Conservation (phyloP, 2,797 vertebrate genomes). For the Chaetophractus vellerosus region DNA sequence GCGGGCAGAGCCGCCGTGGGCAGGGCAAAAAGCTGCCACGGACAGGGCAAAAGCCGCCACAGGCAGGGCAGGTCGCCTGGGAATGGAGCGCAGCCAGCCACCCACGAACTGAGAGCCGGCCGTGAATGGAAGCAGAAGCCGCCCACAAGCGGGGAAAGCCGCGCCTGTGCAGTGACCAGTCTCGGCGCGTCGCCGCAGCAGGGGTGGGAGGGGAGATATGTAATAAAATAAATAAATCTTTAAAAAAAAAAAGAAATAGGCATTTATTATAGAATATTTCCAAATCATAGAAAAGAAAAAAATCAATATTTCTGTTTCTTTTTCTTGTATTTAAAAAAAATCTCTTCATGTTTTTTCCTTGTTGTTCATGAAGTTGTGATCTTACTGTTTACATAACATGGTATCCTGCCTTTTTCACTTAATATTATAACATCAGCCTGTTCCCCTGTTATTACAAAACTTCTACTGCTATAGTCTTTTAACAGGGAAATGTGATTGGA, state of each 20-base stretch:
- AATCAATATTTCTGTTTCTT: neutral
- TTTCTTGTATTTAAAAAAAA: neutral
- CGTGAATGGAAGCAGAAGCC: no score
- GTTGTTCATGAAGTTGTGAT: conserved; percentile 35
- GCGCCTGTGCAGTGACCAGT: no score
- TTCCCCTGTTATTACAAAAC: neutral
- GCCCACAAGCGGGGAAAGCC: no score
- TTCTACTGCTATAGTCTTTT: neutral
- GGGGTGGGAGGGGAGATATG: no score
- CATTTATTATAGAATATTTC: conserved; percentile 49
- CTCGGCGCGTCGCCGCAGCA: no score
- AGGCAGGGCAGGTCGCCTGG: no score
- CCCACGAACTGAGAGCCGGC: no score
- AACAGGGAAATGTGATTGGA: conserved; percentile 5
- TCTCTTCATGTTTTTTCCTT: conserved; percentile 10
- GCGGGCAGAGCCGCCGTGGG: no score
- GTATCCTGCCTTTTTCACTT: conserved; percentile 29
- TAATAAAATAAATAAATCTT: no score
- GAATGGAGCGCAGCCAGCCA: no score
- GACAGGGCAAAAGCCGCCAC: no score
- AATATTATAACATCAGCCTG: neutral
- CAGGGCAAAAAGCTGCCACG: no score
- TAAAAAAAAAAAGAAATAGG: conserved; percentile 11
- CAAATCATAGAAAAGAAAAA: conserved; percentile 10
- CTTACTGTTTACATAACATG: conserved; percentile 48